Base-by-base conservation (phyloP, 1,140 invertebrate species). In the Trichoplusia ni region DNA sequence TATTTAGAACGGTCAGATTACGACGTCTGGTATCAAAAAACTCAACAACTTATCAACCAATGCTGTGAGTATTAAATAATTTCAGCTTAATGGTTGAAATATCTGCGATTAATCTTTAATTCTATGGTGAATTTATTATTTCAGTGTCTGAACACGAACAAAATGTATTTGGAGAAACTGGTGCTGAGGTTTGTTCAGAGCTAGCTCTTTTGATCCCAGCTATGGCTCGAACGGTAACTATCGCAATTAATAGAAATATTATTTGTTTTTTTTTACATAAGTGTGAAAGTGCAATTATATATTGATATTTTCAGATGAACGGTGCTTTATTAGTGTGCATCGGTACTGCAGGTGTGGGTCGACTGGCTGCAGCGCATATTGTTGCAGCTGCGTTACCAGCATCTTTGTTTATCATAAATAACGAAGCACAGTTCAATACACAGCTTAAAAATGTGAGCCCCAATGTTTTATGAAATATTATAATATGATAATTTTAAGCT, bases 21-120 rank as follows among this genome's bases (percentile, higher is more conserved):
- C 21, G 91, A 92, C 31, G 93, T 94, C 60, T 94, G 95, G 91
- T 89, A 90, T 40, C 75, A 83, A 7, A 91, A 91, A 35, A 92
- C 95, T 3, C 92, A 95, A 70, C 94, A 93, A 86, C 91, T 93
- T 47, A 93, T 96, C 19, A 92, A 92, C 69, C 91, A 94, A 51
- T 95, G 93, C 77, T 92, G 94, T 95, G 90, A 91, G 84, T 81
- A 37, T 23, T 2, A 8, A 23, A 16, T 21, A 37, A 35, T 18
- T 49, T 42, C 21, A 14, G 21, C 31, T 64, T 44, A 38, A 40
- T 49, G 27, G 18, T 27, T 23, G 14, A 9, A 5, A 6, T 23
- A 6, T 29, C 4, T 29, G 27, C 13, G n/a, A 40, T 16, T 0
- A 38, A 18, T 29, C 3, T 13, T 49, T 54, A 54, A 62, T 21